Percentiles rank a stretch among this genome's conserved stretches.
These are phyloP conservation scores for Macropus fuliginosus DNA, from an alignment of 2,797 vertebrate species.

Conservation along the genomic window DNA sequence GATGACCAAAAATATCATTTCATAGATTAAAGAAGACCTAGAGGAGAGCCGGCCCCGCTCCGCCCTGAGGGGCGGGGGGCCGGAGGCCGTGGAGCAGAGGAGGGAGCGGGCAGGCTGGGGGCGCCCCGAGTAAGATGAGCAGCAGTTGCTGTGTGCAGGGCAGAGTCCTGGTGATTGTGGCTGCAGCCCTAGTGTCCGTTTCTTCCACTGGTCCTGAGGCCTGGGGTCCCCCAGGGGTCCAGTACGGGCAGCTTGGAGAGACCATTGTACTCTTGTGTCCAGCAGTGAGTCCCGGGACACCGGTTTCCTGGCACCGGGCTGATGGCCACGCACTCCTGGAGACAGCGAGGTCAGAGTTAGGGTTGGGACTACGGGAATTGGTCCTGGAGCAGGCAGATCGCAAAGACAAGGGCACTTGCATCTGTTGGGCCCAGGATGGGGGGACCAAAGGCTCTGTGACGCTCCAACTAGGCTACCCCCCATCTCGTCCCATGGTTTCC, in stretches of 20 bases:
- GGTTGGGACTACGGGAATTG: conserved; percentile 72
- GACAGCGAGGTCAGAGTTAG: conserved; percentile 67
- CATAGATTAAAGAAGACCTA: background rate
- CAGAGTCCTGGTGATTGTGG: conserved; percentile 84
- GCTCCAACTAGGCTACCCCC: conserved; percentile 81
- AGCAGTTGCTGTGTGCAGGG: conserved; percentile 83
- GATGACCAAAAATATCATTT: background rate
- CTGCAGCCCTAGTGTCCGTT: conserved; percentile 78
- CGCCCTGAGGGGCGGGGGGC: conserved; percentile 54
- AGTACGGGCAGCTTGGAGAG: conserved; percentile 84
- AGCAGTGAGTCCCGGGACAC: conserved; percentile 11
- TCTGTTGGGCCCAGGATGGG: conserved; percentile 80
- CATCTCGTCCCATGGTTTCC: conserved; percentile 91
- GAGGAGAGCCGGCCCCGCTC: conserved; percentile 64
- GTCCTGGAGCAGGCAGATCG: conserved; percentile 69
- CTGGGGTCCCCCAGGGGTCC: conserved; percentile 85
- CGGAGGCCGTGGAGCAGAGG: conserved; percentile 41
- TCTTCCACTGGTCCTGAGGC: conserved; percentile 75
- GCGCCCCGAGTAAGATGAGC: conserved; percentile 79
- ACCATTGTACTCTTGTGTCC: conserved; percentile 79
- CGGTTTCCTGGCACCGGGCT: conserved; percentile 80
- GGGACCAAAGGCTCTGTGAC: conserved; percentile 67
- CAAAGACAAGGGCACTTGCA: conserved; percentile 80
- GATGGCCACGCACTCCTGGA: conserved; percentile 69
- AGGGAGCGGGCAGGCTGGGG: conserved; percentile 67